Conservation (phyloP, 2,797 vertebrate genomes). For the Melanotaenia boesemani region DNA sequence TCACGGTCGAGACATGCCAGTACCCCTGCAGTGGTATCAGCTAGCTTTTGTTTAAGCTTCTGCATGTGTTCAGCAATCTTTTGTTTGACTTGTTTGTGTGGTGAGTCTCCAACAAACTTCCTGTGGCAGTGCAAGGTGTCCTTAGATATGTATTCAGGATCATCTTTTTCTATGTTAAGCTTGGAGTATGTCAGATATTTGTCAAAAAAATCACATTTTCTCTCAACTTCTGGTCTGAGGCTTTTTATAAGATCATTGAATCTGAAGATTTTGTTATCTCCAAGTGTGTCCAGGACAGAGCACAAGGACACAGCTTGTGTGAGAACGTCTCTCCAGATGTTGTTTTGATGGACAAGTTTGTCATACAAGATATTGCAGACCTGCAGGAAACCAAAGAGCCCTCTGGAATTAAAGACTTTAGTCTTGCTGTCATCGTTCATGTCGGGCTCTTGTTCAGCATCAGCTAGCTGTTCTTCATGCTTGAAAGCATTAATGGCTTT, state of each 20-base stretch:
- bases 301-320: neutral
- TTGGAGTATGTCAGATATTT: conserved; percentile 35
- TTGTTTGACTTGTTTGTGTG: neutral
- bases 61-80: neutral
- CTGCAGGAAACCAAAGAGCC: conserved; percentile 35
- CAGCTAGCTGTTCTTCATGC: conserved; percentile 38
- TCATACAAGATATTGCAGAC: conserved; percentile 31
- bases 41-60: neutral
- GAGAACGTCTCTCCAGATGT: conserved; percentile 10
- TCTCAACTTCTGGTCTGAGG: conserved; percentile 5
- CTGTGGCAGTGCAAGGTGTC: neutral
- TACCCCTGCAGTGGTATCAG: accelerated
- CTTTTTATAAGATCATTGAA: neutral
- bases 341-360: neutral
- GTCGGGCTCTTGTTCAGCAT: neutral
- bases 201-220: conserved; percentile 4
- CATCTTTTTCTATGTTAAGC: neutral
- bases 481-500: conserved; percentile 27
- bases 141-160: neutral
- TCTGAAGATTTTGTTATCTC: neutral
- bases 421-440: neutral
- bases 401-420: conserved; percentile 23
- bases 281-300: neutral
- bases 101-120: conserved; percentile 7
- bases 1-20: conserved; percentile 10